A percentile compares a stretch with the other conserved stretches of the same genome.
Conservation (phyloP, 2,888 invertebrate species). For the Heliconius ethilla region DNA sequence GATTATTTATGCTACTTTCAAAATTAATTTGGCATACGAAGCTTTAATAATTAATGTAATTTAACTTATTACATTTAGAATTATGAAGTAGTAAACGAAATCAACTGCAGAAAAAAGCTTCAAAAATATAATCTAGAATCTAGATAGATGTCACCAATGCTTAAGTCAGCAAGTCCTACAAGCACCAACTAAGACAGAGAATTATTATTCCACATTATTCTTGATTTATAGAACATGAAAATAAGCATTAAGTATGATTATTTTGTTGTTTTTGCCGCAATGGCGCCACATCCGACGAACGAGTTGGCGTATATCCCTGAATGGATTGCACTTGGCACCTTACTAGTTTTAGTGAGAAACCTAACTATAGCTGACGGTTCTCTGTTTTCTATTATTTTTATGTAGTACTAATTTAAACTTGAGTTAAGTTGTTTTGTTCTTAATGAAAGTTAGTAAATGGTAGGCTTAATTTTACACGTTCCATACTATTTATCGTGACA, state of each 20-base stretch:
- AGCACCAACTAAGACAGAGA: not conserved
- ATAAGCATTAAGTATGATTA: slow-evolving; percentile 7
- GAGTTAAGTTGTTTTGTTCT: not conserved
- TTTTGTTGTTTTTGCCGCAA: slow-evolving; percentile 5
- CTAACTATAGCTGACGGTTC: slow-evolving; percentile 22
- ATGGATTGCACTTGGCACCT: slow-evolving; percentile 32
- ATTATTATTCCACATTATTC: slow-evolving; percentile 13
- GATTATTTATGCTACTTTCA: too few relatives aligned
- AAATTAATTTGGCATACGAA: too few relatives aligned
- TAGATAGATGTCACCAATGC: not conserved
- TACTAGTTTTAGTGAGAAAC: slow-evolving; percentile 8
- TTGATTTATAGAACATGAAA: slow-evolving; percentile 27
- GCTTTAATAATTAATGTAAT: too few relatives aligned
- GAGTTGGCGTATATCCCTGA: slow-evolving; percentile 21
- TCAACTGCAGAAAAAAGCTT: not conserved
- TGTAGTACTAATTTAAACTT: slow-evolving; percentile 1
- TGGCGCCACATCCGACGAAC: slow-evolving; percentile 24
- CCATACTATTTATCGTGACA: not conserved
- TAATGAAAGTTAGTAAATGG: not conserved
- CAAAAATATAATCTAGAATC: not conserved
- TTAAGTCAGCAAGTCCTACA: slow-evolving; percentile 1
- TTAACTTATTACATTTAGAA: not conserved
- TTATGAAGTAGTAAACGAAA: not conserved
- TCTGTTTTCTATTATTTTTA: slow-evolving; percentile 21
- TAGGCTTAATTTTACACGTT: not conserved